Evolutionary conservation across 2,797 vertebrate species (phyloP).

Genomic region (Psittacula derbiana): DNA sequence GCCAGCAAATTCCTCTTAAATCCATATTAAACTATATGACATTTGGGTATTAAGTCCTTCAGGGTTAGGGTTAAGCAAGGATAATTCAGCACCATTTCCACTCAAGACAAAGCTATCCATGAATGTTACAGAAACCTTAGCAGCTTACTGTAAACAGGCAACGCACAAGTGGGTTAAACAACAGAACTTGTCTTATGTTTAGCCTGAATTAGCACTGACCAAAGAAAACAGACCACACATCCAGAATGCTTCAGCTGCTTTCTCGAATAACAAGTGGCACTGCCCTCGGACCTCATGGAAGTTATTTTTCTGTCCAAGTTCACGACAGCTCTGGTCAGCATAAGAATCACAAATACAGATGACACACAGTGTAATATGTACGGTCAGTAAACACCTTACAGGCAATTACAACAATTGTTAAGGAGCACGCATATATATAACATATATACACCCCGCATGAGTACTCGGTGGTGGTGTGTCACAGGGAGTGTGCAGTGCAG

Average conservation of each 20-base stretch:
- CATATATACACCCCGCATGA: fast-evolving
- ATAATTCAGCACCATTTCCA: not conserved
- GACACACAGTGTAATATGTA: fast-evolving
- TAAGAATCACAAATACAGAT: fast-evolving
- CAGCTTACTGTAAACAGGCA: not conserved
- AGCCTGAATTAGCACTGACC: not conserved
- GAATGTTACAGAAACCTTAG: fast-evolving
- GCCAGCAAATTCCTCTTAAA: not conserved
- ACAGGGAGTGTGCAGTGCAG: not conserved
- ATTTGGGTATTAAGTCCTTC: not conserved
- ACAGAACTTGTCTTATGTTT: not conserved
- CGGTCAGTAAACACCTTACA: not conserved
- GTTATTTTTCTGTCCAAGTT: not conserved
- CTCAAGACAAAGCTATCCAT: not conserved
- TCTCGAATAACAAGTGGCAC: not conserved
- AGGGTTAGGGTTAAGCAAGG: not conserved
- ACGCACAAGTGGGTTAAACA: not conserved
- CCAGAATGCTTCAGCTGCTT: not conserved
- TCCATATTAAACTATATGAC: not conserved
- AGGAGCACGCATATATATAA: fast-evolving
- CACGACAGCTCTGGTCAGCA: fast-evolving
- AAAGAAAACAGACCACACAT: not conserved
- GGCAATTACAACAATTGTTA: not conserved
- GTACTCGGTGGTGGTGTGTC: not conserved
- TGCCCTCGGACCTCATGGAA: not conserved